Evolutionary conservation across 2,113 vertebrate genomes (phyloP), one percentile per base, ranked within the genome.

Genomic region (Forbesichthys agassizii): DNA sequence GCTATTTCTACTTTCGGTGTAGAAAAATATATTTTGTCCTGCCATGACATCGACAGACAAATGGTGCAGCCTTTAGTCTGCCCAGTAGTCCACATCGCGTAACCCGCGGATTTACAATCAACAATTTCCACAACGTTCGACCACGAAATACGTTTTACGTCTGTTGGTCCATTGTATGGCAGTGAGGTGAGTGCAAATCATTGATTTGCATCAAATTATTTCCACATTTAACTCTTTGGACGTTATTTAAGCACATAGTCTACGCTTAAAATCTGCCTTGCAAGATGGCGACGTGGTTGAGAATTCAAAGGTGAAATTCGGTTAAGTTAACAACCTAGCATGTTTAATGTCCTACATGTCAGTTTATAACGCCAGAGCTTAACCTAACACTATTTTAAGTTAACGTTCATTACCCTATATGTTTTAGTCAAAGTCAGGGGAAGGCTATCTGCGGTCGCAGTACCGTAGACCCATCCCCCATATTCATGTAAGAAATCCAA

Each of bases 201-300:
- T 55, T 51, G 54, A 14, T 47, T 57, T 58, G 33, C 46, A 63
- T 55, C 52, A 66, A 59, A 73, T 16, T 46, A 70, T 70, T 13
- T 52, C 10, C 69, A 73, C 2, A 78, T 54, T 78, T 75, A 68
- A 54, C 33, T 52, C 33, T 49, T 33, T 77, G 62, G 61, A 73
- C 56, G 68, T 68, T 57, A 65, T 82, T 83, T 74, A 65, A 79
- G 69, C 65, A 68, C 72, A 51, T 49, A 71, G 81, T 87, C 51
- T 89, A 73, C 82, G 82, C 65, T 81, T 72, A 78, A 87, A 88
- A 89, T 83, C 79, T 79, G 80, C 82, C 75, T 85, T 88, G 83
- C 91, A 94, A 93, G 91, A 94, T 94, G 93, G 93, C 93, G 92
- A 88, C 88, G 85, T 86, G 85, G 81, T 89, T 88, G 82, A 78